Base-by-base conservation (phyloP, 2,797 vertebrate species). In the Orestias chungarensis region DNA sequence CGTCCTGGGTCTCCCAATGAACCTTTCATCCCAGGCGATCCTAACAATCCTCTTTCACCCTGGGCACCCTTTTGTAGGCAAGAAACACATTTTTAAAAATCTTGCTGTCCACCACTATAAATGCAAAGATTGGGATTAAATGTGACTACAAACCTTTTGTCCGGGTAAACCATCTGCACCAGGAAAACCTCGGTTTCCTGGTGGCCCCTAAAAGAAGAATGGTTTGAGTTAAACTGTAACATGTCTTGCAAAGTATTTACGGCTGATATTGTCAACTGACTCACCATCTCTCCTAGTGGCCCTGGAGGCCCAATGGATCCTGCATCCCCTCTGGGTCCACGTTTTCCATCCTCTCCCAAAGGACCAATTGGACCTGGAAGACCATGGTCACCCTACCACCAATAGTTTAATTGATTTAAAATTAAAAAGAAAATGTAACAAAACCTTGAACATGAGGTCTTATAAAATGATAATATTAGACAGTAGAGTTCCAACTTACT, bases 341-440 rank as follows among this genome's bases (percentile, higher is more conserved):
- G 95, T 86, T 97, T 99, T 43, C 98, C 98, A 83, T 98, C 97
- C 61, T 99, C 98, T 89, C 98, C 98, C 88, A 94, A 93, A 9
- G 95, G 94, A 68, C 98, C 98, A 64, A 96, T 72, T 69, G 93
- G 87, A 71, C 98, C 98, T 55, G 94, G 77, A 25, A 88, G 29
- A 67, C 98, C 98, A 77, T 90, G 87, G 89, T 94, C 86, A 3
- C 98, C 98, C 97, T 99, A 68, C 84, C 69, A 87, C 42, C 8
- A 42, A 76, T 44, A n/a, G 61, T 11, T 61, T 12, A 61, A 47
- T 64, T 6, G 49, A 27, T 35, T 29, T 23, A 7, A 23, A 29
- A 3, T n/a, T 15, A 61, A 38, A 40, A 52, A 61, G 10, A 40
- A 25, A 64, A 23, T 2, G 1, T 29, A 14, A 5, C n/a, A 47